A percentile compares a stretch with the other conserved stretches of the same genome.
These are phyloP conservation scores for Pteropus rufus DNA, from an alignment of 2,797 vertebrate genomes.

Conservation along the genomic window DNA sequence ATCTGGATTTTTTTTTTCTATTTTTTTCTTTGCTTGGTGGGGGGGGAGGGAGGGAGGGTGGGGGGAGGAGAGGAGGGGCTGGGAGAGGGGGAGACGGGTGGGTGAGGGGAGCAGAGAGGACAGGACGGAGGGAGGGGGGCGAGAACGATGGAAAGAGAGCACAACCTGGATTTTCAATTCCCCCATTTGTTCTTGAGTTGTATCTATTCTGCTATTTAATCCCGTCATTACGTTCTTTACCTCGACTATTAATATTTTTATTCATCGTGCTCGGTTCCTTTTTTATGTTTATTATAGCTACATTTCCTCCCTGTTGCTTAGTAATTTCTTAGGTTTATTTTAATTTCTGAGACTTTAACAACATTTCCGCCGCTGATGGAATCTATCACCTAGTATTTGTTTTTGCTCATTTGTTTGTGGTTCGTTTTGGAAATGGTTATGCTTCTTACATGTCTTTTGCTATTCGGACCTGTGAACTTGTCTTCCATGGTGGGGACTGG, in stretches of 20 bases:
- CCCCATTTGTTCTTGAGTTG: not conserved
- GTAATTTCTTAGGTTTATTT: not conserved
- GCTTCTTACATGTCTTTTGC: not conserved
- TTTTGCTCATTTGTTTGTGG: not conserved
- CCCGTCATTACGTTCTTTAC: not conserved
- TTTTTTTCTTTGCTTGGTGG: conserved; percentile 39
- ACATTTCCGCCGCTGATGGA: not conserved
- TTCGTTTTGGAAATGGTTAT: not conserved
- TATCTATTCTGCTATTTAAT: not conserved
- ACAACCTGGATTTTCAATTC: not conserved
- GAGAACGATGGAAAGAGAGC: conserved; percentile 75
- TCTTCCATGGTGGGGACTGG: not conserved
- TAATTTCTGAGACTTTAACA: not conserved
- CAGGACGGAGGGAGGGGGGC: conserved; percentile 66
- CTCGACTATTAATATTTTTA: not conserved
- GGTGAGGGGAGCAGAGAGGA: conserved; percentile 67
- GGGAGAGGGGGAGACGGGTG: conserved; percentile 79
- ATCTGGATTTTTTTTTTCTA: not conserved
- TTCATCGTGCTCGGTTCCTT: not conserved
- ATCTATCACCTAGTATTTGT: not conserved
- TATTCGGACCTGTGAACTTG: not conserved
- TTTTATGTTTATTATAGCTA: not conserved
- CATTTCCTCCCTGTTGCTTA: not conserved
- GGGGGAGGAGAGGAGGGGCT: conserved; percentile 62
- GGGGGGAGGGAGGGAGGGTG: conserved; percentile 79